A percentile compares a stretch with the other conserved stretches of the same genome.
These are phyloP conservation scores for Hydrocynus forskahlii DNA, from an alignment of 2,797 vertebrate genomes.

Conservation along the genomic window DNA sequence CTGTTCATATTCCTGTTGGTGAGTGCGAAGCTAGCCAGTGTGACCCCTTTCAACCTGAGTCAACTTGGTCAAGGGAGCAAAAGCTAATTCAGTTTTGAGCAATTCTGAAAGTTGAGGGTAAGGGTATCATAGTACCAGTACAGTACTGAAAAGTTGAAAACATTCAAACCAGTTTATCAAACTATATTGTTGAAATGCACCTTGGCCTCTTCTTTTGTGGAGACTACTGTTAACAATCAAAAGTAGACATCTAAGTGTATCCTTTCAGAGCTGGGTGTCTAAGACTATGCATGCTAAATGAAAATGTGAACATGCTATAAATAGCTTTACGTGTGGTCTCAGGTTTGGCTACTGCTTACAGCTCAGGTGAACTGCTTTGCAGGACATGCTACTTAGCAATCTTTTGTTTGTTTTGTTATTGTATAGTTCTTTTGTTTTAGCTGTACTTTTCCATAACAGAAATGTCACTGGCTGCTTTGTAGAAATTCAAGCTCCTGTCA, in stretches of 20 bases:
- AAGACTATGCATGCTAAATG: not conserved
- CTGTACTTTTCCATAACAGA: not conserved
- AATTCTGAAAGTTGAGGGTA: too few species aligned
- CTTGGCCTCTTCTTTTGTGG: not conserved
- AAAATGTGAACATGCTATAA: not conserved
- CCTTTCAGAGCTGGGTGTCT: too few species aligned
- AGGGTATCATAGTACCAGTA: too few species aligned
- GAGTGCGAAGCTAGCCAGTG: slow-evolving; percentile 4
- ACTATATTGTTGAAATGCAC: too few species aligned
- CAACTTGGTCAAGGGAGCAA: not conserved
- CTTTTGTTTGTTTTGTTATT: too few species aligned
- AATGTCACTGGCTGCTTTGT: slow-evolving; percentile 10
- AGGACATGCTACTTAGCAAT: not conserved
- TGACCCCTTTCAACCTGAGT: not conserved
- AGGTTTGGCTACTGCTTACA: not conserved
- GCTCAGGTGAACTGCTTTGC: not conserved
- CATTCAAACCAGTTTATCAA: too few species aligned
- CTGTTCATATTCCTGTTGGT: slow-evolving; percentile 70
- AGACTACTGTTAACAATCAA: not conserved
- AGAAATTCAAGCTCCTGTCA: slow-evolving; percentile 39
- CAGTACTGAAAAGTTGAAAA: too few species aligned
- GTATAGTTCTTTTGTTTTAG: too few species aligned
- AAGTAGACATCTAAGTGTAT: not conserved
- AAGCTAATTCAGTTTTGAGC: too few species aligned
- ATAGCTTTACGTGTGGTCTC: too few species aligned